Base-by-base conservation (phyloP, 2,113 vertebrate species). In the Oryctolagus cuniculus region DNA sequence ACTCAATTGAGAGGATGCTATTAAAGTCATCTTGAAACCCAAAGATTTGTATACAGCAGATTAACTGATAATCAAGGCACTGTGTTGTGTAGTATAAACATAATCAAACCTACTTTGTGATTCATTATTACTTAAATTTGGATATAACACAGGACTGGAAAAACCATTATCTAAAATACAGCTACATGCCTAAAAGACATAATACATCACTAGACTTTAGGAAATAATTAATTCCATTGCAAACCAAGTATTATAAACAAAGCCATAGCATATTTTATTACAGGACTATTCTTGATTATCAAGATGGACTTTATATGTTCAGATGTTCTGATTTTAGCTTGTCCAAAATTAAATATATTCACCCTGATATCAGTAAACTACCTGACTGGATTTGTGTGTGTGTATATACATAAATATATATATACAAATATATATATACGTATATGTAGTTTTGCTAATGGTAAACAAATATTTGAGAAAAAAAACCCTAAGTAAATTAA, bases 81-180 rank as follows among this genome's bases (percentile, higher is more conserved):
- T 79, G 69, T 90, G 58, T 64, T 96, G 75, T 91, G 24, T 70
- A 92, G 89, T 80, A 0, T 95, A 97, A 96, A 97, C 86, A 96
- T 79, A 97, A 96, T 93, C 81, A 95, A 96, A 92, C 66, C 79
- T 91, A 79, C 92, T 95, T 96, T 93, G 27, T 95, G 89, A 96
- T 89, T 94, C 51, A 90, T 92, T 91, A 90, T 86, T 96, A 90
- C 27, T 92, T 87, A 72, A 93, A 95, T 90, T 90, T 95, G 92
- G 44, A 96, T 89, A 58, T 67, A 95, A 90, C 38, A 66, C 69
- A 97, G 21, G 19, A 78, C 53, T 87, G 85, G 95, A 95, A 94
- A 81, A 66, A 44, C 61, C 38, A 87, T 79, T 74, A 87, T 94
- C 69, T 73, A 38, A 94, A 86, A 70, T 95, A 86, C 31, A 91